phyloP scores from a whole-genome alignment of 2,888 invertebrate species.

The Neoitamus cyanurus region DNA sequence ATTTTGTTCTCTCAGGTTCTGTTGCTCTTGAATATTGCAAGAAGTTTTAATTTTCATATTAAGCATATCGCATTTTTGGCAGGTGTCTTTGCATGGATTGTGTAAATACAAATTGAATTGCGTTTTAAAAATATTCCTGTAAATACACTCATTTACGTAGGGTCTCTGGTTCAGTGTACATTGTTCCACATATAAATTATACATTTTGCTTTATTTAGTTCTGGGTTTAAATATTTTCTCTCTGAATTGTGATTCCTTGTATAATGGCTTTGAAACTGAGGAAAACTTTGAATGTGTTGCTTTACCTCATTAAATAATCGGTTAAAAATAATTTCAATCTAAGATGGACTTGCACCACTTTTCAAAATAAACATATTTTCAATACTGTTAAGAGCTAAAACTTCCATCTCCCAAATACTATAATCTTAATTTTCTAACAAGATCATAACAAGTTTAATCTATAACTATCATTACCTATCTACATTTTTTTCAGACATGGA shows the following conservation, averaged over 20 bases:
- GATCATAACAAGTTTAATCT: too few species aligned
- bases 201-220: conserved; percentile 37
- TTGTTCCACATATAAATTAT: conserved; percentile 7
- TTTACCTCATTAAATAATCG: too few species aligned
- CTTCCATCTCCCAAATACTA: too few species aligned
- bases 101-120: conserved; percentile 53
- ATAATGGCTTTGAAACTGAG: conserved; percentile 9
- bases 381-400: too few species aligned
- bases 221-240: not conserved
- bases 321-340: too few species aligned
- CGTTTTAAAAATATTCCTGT: conserved; percentile 45
- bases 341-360: too few species aligned
- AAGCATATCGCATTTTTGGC: conserved; percentile 55
- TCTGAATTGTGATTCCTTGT: conserved; percentile 7
- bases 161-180: not conserved
- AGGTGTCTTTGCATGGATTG: conserved; percentile 55
- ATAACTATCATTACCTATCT: too few species aligned
- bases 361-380: too few species aligned
- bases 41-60: conserved; percentile 55
- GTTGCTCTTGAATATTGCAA: conserved; percentile 55
- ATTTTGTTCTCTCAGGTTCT: conserved; percentile 20
- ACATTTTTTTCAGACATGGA: too few species aligned
- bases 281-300: conserved; percentile 10
- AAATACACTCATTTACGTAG: conserved; percentile 16
- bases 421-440: too few species aligned